phyloP scores from a whole-genome alignment of 2,797 vertebrate genomes.

The Helarctos malayanus region DNA sequence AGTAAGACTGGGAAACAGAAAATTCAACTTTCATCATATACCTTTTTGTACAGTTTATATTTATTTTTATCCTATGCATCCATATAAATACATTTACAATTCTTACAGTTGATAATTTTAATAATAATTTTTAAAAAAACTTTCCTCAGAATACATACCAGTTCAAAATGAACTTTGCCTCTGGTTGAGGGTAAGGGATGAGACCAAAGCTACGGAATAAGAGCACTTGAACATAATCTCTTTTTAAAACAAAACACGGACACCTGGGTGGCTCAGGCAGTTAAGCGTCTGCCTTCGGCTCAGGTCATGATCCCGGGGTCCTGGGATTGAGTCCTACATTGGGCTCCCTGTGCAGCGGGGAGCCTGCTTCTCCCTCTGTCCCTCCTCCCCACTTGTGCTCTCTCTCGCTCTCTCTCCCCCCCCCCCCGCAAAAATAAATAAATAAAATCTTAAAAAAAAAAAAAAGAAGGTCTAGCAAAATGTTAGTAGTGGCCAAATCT shows the following conservation, averaged over 20 bases:
- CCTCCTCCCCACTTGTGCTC: no score
- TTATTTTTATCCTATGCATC: not conserved
- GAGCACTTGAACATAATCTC: not conserved
- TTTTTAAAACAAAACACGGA: not conserved
- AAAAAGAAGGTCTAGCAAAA: not conserved
- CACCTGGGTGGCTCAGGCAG: no score
- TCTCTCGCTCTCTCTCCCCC: no score
- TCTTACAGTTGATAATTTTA: slow-evolving; percentile 20
- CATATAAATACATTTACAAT: slow-evolving; percentile 11
- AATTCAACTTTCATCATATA: not conserved
- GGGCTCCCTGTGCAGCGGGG: no score
- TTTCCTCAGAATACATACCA: not conserved
- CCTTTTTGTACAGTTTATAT: not conserved
- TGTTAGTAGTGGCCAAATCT: not conserved
- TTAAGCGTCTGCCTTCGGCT: no score
- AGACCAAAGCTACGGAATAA: not conserved
- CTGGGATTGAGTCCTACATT: no score
- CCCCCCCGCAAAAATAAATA: no score
- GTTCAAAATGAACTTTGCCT: slow-evolving; percentile 50
- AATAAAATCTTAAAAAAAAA: not conserved
- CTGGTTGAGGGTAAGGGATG: not conserved
- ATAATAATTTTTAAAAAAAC: not conserved
- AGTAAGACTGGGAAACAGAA: not conserved
- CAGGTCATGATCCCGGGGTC: no score
- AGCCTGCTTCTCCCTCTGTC: no score